phyloP scores from a whole-genome alignment of 2,113 vertebrate species.

The Anas platyrhynchos region DNA sequence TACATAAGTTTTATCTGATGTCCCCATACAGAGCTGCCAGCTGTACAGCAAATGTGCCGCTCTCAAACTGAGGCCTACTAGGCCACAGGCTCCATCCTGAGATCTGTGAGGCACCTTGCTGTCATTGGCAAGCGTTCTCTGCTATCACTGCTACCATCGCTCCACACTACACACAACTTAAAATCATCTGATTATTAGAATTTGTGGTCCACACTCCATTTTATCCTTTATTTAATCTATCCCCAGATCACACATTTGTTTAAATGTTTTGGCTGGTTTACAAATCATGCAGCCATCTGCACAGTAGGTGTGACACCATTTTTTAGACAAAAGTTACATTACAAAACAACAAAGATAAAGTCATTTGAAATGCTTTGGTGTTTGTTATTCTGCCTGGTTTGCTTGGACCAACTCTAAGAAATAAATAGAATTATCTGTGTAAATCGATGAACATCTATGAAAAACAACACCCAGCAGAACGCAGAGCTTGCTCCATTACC shows the following conservation, averaged over 20 bases:
- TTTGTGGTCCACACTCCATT: slow-evolving; percentile 84
- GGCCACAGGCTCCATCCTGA: slow-evolving; percentile 91
- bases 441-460: slow-evolving; percentile 94
- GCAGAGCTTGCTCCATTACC: slow-evolving; percentile 97
- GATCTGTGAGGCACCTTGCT: slow-evolving; percentile 86
- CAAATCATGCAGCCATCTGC: slow-evolving; percentile 88
- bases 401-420: slow-evolving; percentile 91
- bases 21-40: slow-evolving; percentile 96
- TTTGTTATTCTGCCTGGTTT: slow-evolving; percentile 89
- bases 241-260: slow-evolving; percentile 88
- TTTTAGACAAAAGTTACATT: slow-evolving; percentile 88
- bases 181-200: slow-evolving; percentile 85
- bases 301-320: slow-evolving; percentile 84
- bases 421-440: slow-evolving; percentile 99
- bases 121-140: slow-evolving; percentile 84
- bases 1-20: slow-evolving; percentile 85
- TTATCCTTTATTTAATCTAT: slow-evolving; percentile 85
- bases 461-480: slow-evolving; percentile 98
- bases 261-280: slow-evolving; percentile 90
- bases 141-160: slow-evolving; percentile 74
- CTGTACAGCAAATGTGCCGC: slow-evolving; percentile 94
- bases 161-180: slow-evolving; percentile 80
- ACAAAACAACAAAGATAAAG: slow-evolving; percentile 86
- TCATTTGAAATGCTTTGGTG: slow-evolving; percentile 86
- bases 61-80: slow-evolving; percentile 91